Evolutionary conservation across 2,888 invertebrate species (phyloP), one percentile per base, ranked within the genome.

Genomic region (Julus scandinavius): DNA sequence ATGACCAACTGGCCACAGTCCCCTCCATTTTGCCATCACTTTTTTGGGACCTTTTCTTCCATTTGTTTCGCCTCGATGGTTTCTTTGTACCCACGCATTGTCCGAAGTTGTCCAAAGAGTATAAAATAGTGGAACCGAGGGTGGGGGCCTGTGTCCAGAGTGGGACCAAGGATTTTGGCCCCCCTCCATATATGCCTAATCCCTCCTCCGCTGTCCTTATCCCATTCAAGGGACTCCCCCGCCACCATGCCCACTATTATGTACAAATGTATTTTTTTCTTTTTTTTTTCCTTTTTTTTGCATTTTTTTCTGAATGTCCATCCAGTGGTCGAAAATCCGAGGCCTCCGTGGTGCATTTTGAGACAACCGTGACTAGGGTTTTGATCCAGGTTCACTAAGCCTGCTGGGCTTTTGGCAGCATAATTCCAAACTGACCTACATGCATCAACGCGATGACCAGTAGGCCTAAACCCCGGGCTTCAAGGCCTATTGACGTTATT

Each of bases 41-140:
- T 87, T 87, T 87, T 87, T 50, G 54, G 50, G 41, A 45, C 88
- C 54, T 88, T 88, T 54, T 88, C 84, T 88, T 88, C 54, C 88
- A 88, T 88, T 88, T 88, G 88, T 84, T 88, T 84, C 49, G 84
- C 88, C 50, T 50, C 45, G 84, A 88, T 54, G 88, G 49, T 83
- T 58, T 88, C 72, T 88, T 88, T 88, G 83, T 83, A 20, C 49
- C 17, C 20, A 6, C 29, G 80, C 54, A 40, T 49, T 88, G 49
- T 87, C 38, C 72, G 63, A 54, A 87, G 45, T 72, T 80, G 87
- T 58, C 87, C 72, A 72, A 72, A 86, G 87, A 54, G 87, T 86
- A 85, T 85, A 85, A 85, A 85, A 85, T 85, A 49, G 41, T 41
- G 49, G 85, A 85, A 49, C 17, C 1, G 85, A 40, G 49, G 85